phyloP scores from a whole-genome alignment of 2,113 vertebrate species.

The Neogobius melanostomus region DNA sequence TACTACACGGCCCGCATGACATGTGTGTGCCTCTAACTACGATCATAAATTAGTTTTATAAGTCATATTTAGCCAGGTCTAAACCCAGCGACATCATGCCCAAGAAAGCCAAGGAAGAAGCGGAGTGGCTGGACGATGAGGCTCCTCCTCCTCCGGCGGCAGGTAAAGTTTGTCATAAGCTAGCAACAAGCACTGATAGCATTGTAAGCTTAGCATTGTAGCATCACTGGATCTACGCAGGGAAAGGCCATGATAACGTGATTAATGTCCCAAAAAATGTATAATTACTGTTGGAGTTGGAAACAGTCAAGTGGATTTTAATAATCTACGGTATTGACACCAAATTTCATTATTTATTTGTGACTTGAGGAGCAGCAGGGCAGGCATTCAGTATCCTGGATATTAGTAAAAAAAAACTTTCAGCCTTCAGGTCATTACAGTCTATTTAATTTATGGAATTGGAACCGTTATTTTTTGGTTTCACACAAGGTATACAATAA shows the following conservation, averaged over 20 bases:
- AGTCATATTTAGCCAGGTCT: background rate
- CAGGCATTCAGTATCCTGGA: no score
- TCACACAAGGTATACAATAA: no score
- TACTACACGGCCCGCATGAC: conserved; percentile 43
- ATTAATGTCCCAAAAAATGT: no score
- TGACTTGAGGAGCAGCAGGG: no score
- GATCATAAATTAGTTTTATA: background rate
- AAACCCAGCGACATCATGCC: conserved; percentile 59
- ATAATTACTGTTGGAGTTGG: no score
- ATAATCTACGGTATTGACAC: no score
- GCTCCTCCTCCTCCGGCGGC: conserved; percentile 50
- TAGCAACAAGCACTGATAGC: conserved; percentile 18
- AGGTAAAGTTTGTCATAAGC: conserved; percentile 9
- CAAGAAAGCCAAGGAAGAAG: conserved; percentile 74
- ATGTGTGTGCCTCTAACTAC: conserved; percentile 14
- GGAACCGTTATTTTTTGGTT: no score
- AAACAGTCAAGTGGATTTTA: no score
- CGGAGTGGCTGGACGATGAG: conserved; percentile 75
- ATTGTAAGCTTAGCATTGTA: conserved; percentile 19
- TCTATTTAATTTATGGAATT: no score
- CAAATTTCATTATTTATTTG: background rate
- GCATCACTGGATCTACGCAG: background rate
- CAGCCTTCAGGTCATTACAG: no score
- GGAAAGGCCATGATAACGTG: no score
- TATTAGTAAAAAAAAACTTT: no score